Evolutionary conservation across 2,888 invertebrate genomes (phyloP).

Genomic region (Cantharis flavilabris): DNA sequence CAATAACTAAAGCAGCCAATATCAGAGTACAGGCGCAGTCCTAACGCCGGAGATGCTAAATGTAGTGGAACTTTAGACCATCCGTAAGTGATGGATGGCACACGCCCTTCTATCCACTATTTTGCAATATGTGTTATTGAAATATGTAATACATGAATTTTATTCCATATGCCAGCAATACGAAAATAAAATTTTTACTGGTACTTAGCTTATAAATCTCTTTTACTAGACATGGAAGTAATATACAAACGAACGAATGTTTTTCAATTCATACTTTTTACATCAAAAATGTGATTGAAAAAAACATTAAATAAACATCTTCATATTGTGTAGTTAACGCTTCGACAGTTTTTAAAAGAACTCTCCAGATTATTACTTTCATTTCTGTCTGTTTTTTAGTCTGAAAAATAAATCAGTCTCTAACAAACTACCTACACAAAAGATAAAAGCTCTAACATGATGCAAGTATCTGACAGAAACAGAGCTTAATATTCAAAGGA

Average conservation of each 20-base stretch:
- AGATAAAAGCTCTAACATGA: constrained; percentile 1
- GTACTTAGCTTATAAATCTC: constrained; percentile 11
- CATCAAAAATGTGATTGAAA: constrained; percentile 26
- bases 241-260: not conserved
- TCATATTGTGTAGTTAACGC: constrained; percentile 38
- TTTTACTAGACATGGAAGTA: not conserved
- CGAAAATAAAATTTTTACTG: constrained; percentile 10
- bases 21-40: constrained; percentile 37
- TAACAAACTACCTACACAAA: constrained; percentile 18
- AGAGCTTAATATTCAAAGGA: constrained; percentile 26
- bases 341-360: constrained; percentile 39
- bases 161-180: constrained; percentile 14
- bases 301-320: constrained; percentile 32
- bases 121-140: constrained; percentile 55
- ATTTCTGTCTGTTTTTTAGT: constrained; percentile 34
- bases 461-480: constrained; percentile 17
- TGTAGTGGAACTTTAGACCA: constrained; percentile 57
- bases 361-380: constrained; percentile 38
- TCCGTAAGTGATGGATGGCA: constrained; percentile 57
- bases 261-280: constrained; percentile 6
- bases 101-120: constrained; percentile 53
- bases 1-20: constrained; percentile 26
- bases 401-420: constrained; percentile 19
- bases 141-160: constrained; percentile 43
- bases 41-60: constrained; percentile 50